phyloP scores from a whole-genome alignment of 2,888 invertebrate genomes.

The Dioctria linearis region DNA sequence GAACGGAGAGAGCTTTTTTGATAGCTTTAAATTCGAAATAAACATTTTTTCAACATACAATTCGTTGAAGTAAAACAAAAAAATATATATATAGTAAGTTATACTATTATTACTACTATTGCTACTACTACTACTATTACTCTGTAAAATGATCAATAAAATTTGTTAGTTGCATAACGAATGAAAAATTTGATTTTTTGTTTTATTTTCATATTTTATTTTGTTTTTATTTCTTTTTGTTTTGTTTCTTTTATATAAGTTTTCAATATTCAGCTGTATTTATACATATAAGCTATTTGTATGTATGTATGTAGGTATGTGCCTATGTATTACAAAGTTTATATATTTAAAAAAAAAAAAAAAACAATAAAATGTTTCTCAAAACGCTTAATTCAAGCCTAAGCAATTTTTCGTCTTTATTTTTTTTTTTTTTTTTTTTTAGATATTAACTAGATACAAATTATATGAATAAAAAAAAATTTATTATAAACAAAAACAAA shows the following conservation, averaged over 20 bases:
- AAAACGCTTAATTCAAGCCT: conserved; percentile 45
- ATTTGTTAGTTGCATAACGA: conserved; percentile 40
- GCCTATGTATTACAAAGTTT: conserved; percentile 5
- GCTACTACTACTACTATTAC: background rate
- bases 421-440: too few species aligned
- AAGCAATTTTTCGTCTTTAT: conserved; percentile 31
- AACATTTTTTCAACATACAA: conserved; percentile 14
- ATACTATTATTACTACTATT: too few species aligned
- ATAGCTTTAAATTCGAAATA: conserved; percentile 46
- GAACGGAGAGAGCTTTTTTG: conserved; percentile 40
- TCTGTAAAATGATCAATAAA: conserved; percentile 24
- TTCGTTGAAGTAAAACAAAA: conserved; percentile 26
- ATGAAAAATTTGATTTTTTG: conserved; percentile 32
- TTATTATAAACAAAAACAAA: too few species aligned
- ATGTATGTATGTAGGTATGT: background rate
- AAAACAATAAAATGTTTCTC: conserved; percentile 43
- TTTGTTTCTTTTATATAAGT: conserved; percentile 19
- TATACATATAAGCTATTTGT: conserved; percentile 22
- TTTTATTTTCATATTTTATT: conserved; percentile 16
- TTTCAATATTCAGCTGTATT: conserved; percentile 39
- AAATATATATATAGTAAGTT: conserved; percentile 12
- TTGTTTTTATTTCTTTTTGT: conserved; percentile 18
- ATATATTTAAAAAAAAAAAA: conserved; percentile 10
- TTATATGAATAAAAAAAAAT: too few species aligned
- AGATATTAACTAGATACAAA: background rate